These are phyloP conservation scores for Oreochromis mossambicus DNA, from an alignment of 2,797 vertebrate species.

Conservation along the genomic window DNA sequence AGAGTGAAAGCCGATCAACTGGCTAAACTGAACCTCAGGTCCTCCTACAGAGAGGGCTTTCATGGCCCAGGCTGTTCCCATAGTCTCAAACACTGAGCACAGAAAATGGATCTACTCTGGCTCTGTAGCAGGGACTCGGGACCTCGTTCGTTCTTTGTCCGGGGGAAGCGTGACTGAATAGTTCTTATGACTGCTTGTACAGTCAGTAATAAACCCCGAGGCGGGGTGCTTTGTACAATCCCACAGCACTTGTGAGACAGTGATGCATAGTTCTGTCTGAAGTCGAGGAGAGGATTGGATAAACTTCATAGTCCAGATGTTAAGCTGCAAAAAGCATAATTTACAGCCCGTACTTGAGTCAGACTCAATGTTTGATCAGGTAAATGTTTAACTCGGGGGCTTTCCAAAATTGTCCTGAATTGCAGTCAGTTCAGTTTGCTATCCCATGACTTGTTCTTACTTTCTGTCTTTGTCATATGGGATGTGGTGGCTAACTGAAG, in stretches of 20 bases:
- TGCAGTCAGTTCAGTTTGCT: background rate
- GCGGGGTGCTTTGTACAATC: slow-evolving; percentile 8
- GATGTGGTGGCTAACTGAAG: background rate
- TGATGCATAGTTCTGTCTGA: slow-evolving; percentile 1
- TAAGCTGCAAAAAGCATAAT: background rate
- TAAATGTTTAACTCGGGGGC: background rate
- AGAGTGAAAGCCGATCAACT: slow-evolving; percentile 61
- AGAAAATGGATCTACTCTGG: slow-evolving; percentile 57
- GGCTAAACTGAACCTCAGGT: slow-evolving; percentile 48
- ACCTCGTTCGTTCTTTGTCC: slow-evolving; percentile 34
- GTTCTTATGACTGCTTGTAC: slow-evolving; percentile 18
- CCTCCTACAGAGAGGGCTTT: slow-evolving; percentile 66
- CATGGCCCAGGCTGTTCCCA: slow-evolving; percentile 62
- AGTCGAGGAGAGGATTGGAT: background rate
- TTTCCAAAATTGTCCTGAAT: background rate
- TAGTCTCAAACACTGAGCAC: slow-evolving; percentile 27
- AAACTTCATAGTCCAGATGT: background rate
- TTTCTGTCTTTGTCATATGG: background rate
- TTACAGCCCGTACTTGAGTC: background rate
- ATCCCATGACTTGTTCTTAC: background rate
- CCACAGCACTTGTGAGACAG: background rate
- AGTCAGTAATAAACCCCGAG: slow-evolving; percentile 19
- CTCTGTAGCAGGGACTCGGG: slow-evolving; percentile 29
- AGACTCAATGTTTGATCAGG: background rate
- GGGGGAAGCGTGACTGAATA: background rate